phyloP scores from a whole-genome alignment of 2,797 vertebrate genomes.

The Falco columbarius region DNA sequence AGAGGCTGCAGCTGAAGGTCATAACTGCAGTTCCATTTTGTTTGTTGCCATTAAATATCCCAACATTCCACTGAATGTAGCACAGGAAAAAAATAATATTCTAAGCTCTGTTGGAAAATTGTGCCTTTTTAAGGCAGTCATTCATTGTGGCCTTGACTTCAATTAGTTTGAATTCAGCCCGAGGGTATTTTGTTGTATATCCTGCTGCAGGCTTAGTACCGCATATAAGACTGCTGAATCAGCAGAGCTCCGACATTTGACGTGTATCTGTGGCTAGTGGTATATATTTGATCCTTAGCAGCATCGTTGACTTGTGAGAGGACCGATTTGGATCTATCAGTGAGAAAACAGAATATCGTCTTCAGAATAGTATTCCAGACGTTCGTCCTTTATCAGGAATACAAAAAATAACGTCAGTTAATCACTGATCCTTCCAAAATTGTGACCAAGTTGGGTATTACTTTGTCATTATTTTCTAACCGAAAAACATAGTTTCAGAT shows the following conservation, averaged over 20 bases:
- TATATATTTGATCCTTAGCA: not conserved
- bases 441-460: not conserved
- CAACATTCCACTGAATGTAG: not conserved
- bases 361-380: not conserved
- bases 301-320: not conserved
- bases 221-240: not conserved
- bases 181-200: constrained; percentile 1
- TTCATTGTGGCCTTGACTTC: not conserved
- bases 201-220: not conserved
- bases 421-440: not conserved
- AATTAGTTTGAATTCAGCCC: not conserved
- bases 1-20: not conserved
- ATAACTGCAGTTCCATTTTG: not conserved
- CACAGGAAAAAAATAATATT: not conserved
- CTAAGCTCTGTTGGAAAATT: not conserved
- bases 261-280: not conserved
- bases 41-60: not conserved
- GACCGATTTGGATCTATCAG: not conserved
- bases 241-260: constrained; percentile 20
- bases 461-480: not conserved
- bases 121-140: not conserved
- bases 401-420: not conserved
- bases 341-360: not conserved
- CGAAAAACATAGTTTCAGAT: not conserved
- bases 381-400: not conserved